Conservation (phyloP, 1,140 invertebrate species). For the Eubasilissa regina region DNA sequence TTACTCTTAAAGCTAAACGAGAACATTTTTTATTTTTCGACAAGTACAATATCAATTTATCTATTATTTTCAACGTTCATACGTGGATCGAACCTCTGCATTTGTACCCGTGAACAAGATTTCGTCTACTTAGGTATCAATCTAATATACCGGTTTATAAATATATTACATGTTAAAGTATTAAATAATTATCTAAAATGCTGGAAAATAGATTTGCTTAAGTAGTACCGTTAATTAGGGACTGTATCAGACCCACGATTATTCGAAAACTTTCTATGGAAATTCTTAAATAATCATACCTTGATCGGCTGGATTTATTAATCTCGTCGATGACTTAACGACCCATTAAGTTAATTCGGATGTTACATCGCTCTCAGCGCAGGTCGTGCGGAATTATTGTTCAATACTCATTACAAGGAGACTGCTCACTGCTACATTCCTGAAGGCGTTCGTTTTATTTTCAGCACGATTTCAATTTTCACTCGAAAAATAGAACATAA, state of each 20-base stretch:
- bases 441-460: conserved; percentile 37
- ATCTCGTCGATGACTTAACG: conserved; percentile 43
- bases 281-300: conserved; percentile 16
- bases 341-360: conserved; percentile 48
- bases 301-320: conserved; percentile 7
- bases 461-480: conserved; percentile 43
- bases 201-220: too few species aligned
- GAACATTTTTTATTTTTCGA: too few species aligned
- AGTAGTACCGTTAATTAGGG: background rate
- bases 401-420: conserved; percentile 42
- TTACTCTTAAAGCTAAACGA: too few species aligned
- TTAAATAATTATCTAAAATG: too few species aligned
- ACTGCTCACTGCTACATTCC: conserved; percentile 21
- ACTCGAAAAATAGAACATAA: background rate
- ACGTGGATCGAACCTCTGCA: too few species aligned
- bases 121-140: too few species aligned
- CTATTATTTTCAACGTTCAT: too few species aligned
- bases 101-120: too few species aligned
- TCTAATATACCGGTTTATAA: too few species aligned
- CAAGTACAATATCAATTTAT: too few species aligned
- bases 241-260: conserved; percentile 11
- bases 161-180: too few species aligned
- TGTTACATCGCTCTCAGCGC: conserved; percentile 32
- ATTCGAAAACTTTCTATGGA: background rate
- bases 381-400: conserved; percentile 36